Evolutionary conservation across 2,113 vertebrate genomes (phyloP), one percentile per base, ranked within the genome.

Genomic region (Centropristis striata): DNA sequence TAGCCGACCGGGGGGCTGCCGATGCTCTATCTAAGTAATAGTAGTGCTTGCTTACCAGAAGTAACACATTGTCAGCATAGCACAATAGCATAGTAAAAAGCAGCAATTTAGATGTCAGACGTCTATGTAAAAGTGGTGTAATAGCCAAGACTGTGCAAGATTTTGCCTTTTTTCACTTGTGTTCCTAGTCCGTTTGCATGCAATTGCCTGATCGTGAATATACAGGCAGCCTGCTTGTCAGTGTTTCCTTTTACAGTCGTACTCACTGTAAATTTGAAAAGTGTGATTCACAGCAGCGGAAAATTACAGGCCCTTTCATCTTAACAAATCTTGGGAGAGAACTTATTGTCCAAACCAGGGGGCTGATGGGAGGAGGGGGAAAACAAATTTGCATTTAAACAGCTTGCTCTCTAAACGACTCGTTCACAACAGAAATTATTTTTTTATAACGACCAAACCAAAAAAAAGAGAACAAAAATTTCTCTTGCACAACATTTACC

Each of bases 91-190:
- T 13, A 68, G 53, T 53, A 61, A 73, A 61, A 81, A 78, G 79
- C 58, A 65, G 58, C 81, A 89, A 93, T 92, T 92, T 85, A 80
- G 37, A 75, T 85, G 90, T 92, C 89, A 91, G 68, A 61, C 25
- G 42, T 83, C 44, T 49, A n/a, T 69, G 69, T 81, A 53, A 81
- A 87, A 83, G 37, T n/a, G 50, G 70, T 32, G 65, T 51, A 61
- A 82, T 60, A 80, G 76, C 72, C 47, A 39, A 71, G 68, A 32
- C 27, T 25, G 37, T 18, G 54, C 0, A 1, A 39, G 71, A 85
- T 68, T 55, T 55, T 16, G 39, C 53, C 25, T 59, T 27, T 79
- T 78, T 50, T 14, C 6, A 42, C 66, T 72, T 50, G 55, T 78
- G 36, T 66, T 44, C 37, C 36, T 27, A 15, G 54, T 70, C 37